Percentiles rank a stretch among this genome's conserved stretches.
These are phyloP conservation scores for Melolontha melolontha DNA, from an alignment of 2,888 invertebrate species.

Conservation along the genomic window DNA sequence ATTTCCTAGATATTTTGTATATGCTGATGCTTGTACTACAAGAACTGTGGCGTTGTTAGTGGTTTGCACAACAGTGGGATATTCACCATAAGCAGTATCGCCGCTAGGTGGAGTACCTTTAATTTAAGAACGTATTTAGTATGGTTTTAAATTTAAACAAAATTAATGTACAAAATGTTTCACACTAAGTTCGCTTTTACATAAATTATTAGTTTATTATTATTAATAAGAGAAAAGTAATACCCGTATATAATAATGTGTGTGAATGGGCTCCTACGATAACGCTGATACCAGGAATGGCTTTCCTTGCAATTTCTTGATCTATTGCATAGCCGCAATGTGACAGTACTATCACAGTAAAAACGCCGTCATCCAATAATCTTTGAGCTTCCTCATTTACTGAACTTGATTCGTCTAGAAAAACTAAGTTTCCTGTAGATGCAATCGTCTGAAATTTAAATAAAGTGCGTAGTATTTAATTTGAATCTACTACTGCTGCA, in stretches of 20 bases:
- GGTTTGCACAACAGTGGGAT: conserved; percentile 76
- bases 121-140: background rate
- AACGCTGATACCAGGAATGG: conserved; percentile 78
- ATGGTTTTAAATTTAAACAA: too few relatives aligned
- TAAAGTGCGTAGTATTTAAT: too few relatives aligned
- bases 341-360: conserved; percentile 86
- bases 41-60: conserved; percentile 70
- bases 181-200: too few relatives aligned
- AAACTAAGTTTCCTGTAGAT: conserved; percentile 74
- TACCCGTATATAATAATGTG: conserved; percentile 78
- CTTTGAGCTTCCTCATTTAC: conserved; percentile 76
- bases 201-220: too few relatives aligned
- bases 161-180: too few relatives aligned
- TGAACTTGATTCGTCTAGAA: conserved; percentile 77
- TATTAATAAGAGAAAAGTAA: too few relatives aligned
- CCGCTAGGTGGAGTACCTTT: conserved; percentile 33
- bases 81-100: conserved; percentile 69
- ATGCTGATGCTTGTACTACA: conserved; percentile 81
- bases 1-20: conserved; percentile 82
- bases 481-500: too few relatives aligned
- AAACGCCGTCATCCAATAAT: conserved; percentile 73
- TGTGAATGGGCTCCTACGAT: conserved; percentile 91
- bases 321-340: conserved; percentile 83
- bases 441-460: conserved; percentile 71
- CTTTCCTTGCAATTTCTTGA: conserved; percentile 73